Conservation (phyloP, 2,113 vertebrate species). For the Dromiciops gliroides region DNA sequence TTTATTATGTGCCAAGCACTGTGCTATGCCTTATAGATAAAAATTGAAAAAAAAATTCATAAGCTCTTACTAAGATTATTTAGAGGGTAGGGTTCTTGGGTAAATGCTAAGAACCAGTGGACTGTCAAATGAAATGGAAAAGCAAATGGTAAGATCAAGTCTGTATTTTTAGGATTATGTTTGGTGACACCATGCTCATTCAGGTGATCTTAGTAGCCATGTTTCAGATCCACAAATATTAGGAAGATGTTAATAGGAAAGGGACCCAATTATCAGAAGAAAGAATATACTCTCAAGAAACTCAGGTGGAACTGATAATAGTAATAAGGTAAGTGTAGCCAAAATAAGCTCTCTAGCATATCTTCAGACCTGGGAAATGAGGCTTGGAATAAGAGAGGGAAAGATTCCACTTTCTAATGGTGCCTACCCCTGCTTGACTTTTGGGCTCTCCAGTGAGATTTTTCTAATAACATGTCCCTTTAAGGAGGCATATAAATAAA, state of each 20-base stretch:
- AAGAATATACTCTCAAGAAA: neutral
- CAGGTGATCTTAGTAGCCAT: neutral
- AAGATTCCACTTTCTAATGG: neutral
- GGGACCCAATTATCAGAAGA: neutral
- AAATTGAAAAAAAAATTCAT: neutral
- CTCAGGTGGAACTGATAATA: neutral
- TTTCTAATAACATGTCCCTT: neutral
- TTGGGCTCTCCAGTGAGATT: neutral
- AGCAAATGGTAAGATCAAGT: too few relatives aligned
- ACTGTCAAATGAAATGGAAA: too few relatives aligned
- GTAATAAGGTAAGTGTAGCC: too few relatives aligned
- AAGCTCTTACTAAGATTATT: neutral
- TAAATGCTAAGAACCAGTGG: neutral
- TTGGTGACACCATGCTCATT: neutral
- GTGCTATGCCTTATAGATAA: neutral
- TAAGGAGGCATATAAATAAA: neutral
- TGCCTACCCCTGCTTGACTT: neutral
- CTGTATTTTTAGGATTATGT: too few relatives aligned
- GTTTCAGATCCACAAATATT: neutral
- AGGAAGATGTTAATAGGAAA: neutral
- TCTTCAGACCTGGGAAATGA: neutral
- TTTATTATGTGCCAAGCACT: neutral
- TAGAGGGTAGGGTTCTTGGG: neutral
- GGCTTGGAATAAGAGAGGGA: neutral
- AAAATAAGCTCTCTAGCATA: too few relatives aligned